Evolutionary conservation across 2,797 vertebrate species (phyloP), one percentile per base, ranked within the genome.

Genomic region (Hafferia zeledoni): DNA sequence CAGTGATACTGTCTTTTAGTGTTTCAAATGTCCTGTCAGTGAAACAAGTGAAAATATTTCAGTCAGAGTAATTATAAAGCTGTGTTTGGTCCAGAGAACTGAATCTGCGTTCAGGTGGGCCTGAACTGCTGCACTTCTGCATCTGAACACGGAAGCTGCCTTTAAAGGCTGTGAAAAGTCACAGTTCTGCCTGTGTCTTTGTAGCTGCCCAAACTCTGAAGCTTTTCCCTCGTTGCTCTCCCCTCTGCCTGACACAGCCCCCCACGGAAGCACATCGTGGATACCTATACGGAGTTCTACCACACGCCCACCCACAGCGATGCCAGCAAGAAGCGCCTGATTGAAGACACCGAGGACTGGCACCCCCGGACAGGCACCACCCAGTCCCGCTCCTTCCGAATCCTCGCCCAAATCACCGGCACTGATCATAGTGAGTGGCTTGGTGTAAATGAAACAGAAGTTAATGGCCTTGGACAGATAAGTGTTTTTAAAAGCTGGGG

Each of bases 321-420:
- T 9, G 97, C 99, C 95, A 99, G 99, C 96, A 99, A 99, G 98
- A 99, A 99, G 96, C 98, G 99, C 10, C 97, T 99, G 97, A 99
- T 99, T 1, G 99, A 99, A 93, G 99, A 99, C 96, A 99, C 99
- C 0, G 99, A 99, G 94, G 99, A 99, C 94, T 99, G 99, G 99
- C 99, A 98, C 35, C 98, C 99, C 0, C 97, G 98, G 20, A 98
- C 98, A 0, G 98, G 99, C 55, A 99, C 98, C 7, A 98, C 98
- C 43, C 99, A 99, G 97, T 99, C 99, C 25, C 99, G 99, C 78
- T 99, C 99, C 57, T 99, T 99, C 98, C 98, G 98, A 17, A 99
- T 99, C 95, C 99, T 99, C 53, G 99, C 99, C 74, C 99, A 99
- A 94, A 99, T 99, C 96, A 99, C 99, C 0, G 99, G 99, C 93